Conservation (phyloP, 2,888 invertebrate genomes). For the Portevinia maculata region DNA sequence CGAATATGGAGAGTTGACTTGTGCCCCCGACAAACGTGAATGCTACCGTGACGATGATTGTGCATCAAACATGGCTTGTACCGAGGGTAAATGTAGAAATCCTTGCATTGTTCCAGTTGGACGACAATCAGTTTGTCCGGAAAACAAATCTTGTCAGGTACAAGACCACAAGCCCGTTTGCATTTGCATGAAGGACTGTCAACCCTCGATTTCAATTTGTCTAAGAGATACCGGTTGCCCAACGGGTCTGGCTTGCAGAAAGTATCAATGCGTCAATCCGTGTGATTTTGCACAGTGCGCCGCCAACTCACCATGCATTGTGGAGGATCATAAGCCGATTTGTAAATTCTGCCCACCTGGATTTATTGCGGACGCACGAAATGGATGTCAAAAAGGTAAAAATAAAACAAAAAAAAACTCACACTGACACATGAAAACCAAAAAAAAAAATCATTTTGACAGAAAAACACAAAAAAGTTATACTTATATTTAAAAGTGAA, state of each 20-base stretch:
- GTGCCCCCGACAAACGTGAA: conserved; percentile 91
- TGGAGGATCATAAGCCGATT: conserved; percentile 96
- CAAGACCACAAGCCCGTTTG: conserved; percentile 94
- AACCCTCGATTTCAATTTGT: conserved; percentile 93
- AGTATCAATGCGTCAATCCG: conserved; percentile 95
- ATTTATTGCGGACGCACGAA: conserved; percentile 94
- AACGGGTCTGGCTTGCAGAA: conserved; percentile 91
- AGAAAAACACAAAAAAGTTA: conserved; percentile 50
- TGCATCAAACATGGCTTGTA: conserved; percentile 92
- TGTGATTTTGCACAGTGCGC: conserved; percentile 93
- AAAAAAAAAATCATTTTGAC: conserved; percentile 63
- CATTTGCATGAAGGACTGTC: conserved; percentile 93
- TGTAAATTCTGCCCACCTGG: conserved; percentile 98
- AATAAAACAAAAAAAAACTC: conserved; percentile 68
- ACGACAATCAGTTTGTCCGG: conserved; percentile 87
- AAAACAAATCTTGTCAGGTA: conserved; percentile 94
- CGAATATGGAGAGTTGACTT: conserved; percentile 93
- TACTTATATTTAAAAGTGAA: conserved; percentile 59
- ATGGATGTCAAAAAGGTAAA: conserved; percentile 98
- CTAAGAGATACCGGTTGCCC: conserved; percentile 95
- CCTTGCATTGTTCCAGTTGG: conserved; percentile 89
- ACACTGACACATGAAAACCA: conserved; percentile 76
- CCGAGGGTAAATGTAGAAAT: conserved; percentile 92
- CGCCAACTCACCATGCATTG: conserved; percentile 93
- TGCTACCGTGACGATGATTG: conserved; percentile 93